A percentile compares a stretch with the other conserved stretches of the same genome.
Conservation (phyloP, 2,113 vertebrate genomes). For the Picathartes gymnocephalus region DNA sequence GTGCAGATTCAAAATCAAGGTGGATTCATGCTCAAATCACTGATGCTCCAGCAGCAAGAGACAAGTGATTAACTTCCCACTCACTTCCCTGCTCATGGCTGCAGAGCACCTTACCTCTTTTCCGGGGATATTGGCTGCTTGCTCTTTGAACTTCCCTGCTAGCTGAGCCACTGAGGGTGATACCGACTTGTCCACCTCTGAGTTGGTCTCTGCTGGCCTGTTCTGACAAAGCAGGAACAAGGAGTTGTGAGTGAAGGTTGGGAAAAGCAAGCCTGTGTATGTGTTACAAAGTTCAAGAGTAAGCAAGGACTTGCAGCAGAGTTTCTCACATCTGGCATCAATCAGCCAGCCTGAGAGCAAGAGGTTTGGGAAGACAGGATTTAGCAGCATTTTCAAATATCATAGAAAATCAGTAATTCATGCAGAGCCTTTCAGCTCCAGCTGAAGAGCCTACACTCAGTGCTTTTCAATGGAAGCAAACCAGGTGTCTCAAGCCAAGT, state of each 20-base stretch:
- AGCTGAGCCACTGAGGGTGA: conserved; percentile 75
- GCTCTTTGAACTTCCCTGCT: conserved; percentile 75
- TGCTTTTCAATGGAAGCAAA: neutral
- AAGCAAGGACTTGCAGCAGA: neutral
- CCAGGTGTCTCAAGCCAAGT: neutral
- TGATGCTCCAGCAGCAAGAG: neutral
- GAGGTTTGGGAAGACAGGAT: neutral
- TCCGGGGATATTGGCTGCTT: conserved; percentile 47
- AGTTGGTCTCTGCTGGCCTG: conserved; percentile 51
- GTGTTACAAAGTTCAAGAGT: conserved; percentile 27
- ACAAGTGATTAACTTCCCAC: neutral
- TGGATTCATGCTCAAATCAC: neutral
- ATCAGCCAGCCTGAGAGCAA: neutral
- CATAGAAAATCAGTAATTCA: neutral
- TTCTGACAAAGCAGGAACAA: conserved; percentile 61
- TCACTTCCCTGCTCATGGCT: neutral
- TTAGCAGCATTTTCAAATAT: neutral
- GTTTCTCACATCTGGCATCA: conserved; percentile 23
- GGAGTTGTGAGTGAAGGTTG: neutral
- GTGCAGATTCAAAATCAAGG: neutral
- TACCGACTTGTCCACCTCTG: conserved; percentile 58
- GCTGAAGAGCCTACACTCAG: neutral
- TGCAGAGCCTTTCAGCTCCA: neutral
- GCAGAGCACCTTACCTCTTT: conserved; percentile 73
- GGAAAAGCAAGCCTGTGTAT: neutral